Conservation (phyloP, 1,140 invertebrate species). For the Drosophila nebulosa region DNA sequence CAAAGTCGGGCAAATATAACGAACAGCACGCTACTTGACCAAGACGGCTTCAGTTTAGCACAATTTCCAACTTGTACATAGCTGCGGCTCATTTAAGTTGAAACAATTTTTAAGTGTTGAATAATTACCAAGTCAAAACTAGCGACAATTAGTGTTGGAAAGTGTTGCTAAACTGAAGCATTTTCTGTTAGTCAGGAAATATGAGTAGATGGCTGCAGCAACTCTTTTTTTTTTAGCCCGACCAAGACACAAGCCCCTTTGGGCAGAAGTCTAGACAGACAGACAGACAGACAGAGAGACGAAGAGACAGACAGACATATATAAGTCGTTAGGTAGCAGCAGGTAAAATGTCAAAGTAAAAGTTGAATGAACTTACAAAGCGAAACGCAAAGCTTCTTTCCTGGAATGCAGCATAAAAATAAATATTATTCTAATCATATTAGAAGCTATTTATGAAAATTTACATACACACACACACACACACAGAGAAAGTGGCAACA, state of each 20-base stretch:
- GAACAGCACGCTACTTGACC: background rate
- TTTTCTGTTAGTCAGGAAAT: too few relatives aligned
- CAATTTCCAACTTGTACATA: background rate
- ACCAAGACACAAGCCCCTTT: too few relatives aligned
- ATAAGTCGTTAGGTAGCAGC: conserved; percentile 12
- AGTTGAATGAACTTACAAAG: conserved; percentile 64
- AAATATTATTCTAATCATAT: conserved; percentile 15
- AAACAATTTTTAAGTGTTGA: too few relatives aligned
- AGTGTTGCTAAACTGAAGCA: too few relatives aligned
- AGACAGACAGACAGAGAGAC: background rate
- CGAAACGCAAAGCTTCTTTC: conserved; percentile 19
- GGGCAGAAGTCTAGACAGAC: background rate
- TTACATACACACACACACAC: background rate
- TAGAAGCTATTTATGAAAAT: background rate
- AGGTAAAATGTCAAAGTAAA: conserved; percentile 57
- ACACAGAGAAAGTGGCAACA: background rate
- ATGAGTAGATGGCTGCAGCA: too few relatives aligned
- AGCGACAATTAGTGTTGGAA: too few relatives aligned
- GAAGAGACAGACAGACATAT: background rate
- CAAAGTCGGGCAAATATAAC: background rate
- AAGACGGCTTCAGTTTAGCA: background rate
- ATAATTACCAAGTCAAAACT: too few relatives aligned
- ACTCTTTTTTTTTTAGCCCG: too few relatives aligned
- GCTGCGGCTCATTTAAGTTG: too few relatives aligned
- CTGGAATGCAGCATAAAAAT: background rate